These are phyloP conservation scores for Platyscapa corneri DNA, from an alignment of 1,140 invertebrate species.

Conservation along the genomic window DNA sequence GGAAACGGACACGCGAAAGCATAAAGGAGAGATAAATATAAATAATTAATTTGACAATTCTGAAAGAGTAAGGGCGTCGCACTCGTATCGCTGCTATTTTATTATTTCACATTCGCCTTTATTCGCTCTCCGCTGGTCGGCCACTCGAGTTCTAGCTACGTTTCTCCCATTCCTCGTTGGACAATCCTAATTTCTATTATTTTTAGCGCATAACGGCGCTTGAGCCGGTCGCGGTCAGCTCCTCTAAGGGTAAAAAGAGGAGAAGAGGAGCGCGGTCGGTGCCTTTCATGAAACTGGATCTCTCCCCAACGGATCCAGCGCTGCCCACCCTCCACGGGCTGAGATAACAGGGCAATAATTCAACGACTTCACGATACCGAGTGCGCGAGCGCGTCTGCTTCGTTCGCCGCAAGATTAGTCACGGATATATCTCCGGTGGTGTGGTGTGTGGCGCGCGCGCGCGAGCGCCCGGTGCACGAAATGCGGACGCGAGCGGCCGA, in stretches of 20 bases:
- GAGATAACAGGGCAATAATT: conserved; percentile 72
- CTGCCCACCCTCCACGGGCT: conserved; percentile 58
- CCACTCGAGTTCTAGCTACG: not conserved
- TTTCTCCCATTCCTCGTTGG: not conserved
- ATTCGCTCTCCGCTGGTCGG: not conserved
- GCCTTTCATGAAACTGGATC: conserved; percentile 72
- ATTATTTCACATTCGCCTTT: no score
- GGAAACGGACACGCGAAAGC: no score
- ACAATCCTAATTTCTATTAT: conserved; percentile 23
- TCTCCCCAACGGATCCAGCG: conserved; percentile 51
- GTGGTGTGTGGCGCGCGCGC: not conserved
- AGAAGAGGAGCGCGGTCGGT: conserved; percentile 55
- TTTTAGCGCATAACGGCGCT: not conserved
- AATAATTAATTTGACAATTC: no score
- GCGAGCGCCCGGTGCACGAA: conserved; percentile 32
- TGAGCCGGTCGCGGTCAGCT: not conserved
- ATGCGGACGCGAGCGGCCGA: conserved; percentile 3
- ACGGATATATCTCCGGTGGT: conserved; percentile 57
- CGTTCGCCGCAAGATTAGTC: conserved; percentile 64
- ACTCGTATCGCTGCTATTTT: no score
- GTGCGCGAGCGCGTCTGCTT: conserved; percentile 38
- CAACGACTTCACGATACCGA: conserved; percentile 67
- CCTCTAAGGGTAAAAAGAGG: conserved; percentile 28
- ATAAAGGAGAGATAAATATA: no score
- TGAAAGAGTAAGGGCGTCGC: no score